A percentile compares a stretch with the other conserved stretches of the same genome.
phyloP scores from a whole-genome alignment of 1,140 invertebrate genomes.

The Drosophila busckii region DNA sequence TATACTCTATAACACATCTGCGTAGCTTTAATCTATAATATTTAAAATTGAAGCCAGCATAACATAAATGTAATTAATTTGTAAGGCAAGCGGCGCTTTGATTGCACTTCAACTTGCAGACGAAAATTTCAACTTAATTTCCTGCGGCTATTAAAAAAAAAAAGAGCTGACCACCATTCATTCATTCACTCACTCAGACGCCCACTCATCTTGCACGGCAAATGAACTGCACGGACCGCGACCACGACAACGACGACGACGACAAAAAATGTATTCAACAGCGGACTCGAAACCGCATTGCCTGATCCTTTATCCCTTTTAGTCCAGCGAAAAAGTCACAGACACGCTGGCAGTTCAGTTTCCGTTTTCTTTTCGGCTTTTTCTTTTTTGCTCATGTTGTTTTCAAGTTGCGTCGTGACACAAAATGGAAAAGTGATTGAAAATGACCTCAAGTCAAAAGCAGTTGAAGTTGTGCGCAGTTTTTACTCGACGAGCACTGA shows the following conservation, averaged over 20 bases:
- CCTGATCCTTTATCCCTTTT: no score
- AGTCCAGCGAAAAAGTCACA: conserved; percentile 48
- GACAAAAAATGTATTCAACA: conserved; percentile 25
- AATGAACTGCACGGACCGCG: conserved; percentile 64
- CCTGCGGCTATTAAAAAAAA: conserved; percentile 32
- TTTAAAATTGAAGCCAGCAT: background rate
- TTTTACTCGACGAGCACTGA: conserved; percentile 32
- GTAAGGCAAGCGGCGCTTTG: conserved; percentile 15
- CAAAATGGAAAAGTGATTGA: conserved; percentile 73
- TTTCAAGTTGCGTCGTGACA: conserved; percentile 56
- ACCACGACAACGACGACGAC: conserved; percentile 28
- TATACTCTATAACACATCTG: no score
- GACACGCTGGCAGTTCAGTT: conserved; percentile 37
- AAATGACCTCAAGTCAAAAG: conserved; percentile 74
- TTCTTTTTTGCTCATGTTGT: conserved; percentile 34
- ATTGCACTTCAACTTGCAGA: conserved; percentile 32
- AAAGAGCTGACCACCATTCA: conserved; percentile 20
- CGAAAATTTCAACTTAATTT: conserved; percentile 45
- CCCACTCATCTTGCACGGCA: conserved; percentile 58
- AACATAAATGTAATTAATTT: conserved; percentile 35
- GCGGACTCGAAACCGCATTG: conserved; percentile 57
- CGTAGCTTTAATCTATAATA: no score
- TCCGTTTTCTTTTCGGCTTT: conserved; percentile 3
- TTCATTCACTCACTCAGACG: conserved; percentile 26
- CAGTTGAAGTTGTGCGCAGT: conserved; percentile 45